Evolutionary conservation across 1,140 invertebrate species (phyloP).

Genomic region (Harpegnathos saltator): DNA sequence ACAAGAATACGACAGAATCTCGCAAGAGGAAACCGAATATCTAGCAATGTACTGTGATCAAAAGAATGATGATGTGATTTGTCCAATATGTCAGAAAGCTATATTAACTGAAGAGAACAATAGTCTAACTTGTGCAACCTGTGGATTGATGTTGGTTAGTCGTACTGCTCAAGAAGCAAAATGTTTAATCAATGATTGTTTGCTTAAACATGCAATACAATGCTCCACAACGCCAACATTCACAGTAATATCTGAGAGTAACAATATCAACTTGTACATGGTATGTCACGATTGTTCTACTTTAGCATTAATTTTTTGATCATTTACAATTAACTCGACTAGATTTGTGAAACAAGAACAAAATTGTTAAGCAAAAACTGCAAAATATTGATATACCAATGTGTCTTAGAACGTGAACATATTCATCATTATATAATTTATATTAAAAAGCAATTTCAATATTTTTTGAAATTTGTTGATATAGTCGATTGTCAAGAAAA

Average conservation of each 20-base stretch:
- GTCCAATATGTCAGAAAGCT: conserved; percentile 80
- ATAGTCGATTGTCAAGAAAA: too few relatives aligned
- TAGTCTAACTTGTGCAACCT: conserved; percentile 72
- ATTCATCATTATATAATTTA: conserved; percentile 5
- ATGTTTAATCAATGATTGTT: conserved; percentile 66
- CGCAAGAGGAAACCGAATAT: conserved; percentile 77
- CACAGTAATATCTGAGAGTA: conserved; percentile 70
- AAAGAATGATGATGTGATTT: conserved; percentile 71
- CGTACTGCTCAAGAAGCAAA: conserved; percentile 69
- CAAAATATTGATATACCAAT: not conserved
- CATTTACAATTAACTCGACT: not conserved
- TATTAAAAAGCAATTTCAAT: not conserved
- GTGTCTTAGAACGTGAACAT: not conserved
- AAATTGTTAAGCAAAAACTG: not conserved
- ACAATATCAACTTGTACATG: conserved; percentile 74
- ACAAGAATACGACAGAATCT: conserved; percentile 80
- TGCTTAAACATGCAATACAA: conserved; percentile 71
- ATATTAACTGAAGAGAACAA: conserved; percentile 67
- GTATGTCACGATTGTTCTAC: conserved; percentile 76
- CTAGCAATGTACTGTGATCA: conserved; percentile 66
- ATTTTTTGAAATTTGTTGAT: not conserved
- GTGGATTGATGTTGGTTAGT: conserved; percentile 72
- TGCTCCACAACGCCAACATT: conserved; percentile 76
- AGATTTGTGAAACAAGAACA: not conserved
- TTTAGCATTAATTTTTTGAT: conserved; percentile 51